These are phyloP conservation scores for Rhagonycha lutea DNA, from an alignment of 2,888 invertebrate genomes.

Conservation along the genomic window DNA sequence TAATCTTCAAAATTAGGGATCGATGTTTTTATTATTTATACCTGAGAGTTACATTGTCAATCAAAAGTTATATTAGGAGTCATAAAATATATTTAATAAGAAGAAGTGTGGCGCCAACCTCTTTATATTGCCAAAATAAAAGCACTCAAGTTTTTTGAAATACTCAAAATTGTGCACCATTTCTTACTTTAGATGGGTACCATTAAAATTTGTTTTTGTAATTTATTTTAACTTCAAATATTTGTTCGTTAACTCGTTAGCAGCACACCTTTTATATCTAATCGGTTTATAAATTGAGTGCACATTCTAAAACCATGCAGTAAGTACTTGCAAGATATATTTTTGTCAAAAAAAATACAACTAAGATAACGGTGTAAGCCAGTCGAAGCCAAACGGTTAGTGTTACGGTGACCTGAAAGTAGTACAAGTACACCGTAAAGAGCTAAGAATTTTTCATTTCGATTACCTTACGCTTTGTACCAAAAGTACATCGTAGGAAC, in stretches of 20 bases:
- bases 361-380: background rate
- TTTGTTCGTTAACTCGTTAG: background rate
- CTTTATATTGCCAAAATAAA: background rate
- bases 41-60: background rate
- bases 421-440: constrained; percentile 9
- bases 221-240: background rate
- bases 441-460: background rate
- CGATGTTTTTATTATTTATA: background rate
- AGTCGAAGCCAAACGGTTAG: constrained; percentile 20
- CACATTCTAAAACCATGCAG: background rate
- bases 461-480: background rate
- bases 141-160: background rate
- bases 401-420: constrained; percentile 35
- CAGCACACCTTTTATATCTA: background rate
- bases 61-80: background rate
- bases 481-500: background rate
- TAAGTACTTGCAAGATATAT: background rate
- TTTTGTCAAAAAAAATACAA: background rate
- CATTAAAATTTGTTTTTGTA: background rate
- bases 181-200: background rate
- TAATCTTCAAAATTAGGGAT: too few relatives aligned
- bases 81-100: background rate
- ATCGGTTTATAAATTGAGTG: background rate
- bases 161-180: background rate
- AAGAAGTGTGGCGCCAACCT: background rate